phyloP scores from a whole-genome alignment of 2,888 invertebrate genomes.

The Leptopilina syphax region DNA sequence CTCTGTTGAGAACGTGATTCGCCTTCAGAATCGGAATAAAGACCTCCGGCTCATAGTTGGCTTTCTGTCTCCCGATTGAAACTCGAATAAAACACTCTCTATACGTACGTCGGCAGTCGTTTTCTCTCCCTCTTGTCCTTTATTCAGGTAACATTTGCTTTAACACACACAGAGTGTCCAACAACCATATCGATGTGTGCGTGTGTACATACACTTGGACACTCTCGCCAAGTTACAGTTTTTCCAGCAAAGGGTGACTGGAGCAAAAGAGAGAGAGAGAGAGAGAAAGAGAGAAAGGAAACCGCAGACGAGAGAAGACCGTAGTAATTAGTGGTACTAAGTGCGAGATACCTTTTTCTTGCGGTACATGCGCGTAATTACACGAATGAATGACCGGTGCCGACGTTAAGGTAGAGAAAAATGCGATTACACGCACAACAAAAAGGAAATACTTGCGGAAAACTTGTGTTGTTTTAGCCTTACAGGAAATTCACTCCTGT shows the following conservation, averaged over 20 bases:
- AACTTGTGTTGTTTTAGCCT: constrained; percentile 26
- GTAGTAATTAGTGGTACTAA: constrained; percentile 72
- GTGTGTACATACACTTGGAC: constrained; percentile 19
- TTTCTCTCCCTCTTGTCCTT: constrained; percentile 5
- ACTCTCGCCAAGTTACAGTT: constrained; percentile 39
- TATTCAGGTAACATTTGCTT: too few species aligned
- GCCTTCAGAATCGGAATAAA: constrained; percentile 74
- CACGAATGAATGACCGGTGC: constrained; percentile 55
- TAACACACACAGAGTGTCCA: too few species aligned
- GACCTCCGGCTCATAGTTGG: constrained; percentile 66
- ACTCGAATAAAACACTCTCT: constrained; percentile 56
- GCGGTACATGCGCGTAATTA: constrained; percentile 57
- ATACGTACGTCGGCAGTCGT: constrained; percentile 32
- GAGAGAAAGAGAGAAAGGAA: constrained; percentile 39
- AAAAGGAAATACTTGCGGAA: constrained; percentile 20
- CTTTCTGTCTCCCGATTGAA: constrained; percentile 65
- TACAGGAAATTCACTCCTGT: constrained; percentile 1
- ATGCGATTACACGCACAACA: constrained; percentile 17
- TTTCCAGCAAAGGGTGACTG: constrained; percentile 39
- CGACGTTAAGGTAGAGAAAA: constrained; percentile 29
- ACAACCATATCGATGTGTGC: too few species aligned
- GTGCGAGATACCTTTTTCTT: constrained; percentile 70
- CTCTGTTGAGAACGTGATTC: constrained; percentile 73
- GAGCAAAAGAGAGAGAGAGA: constrained; percentile 47
- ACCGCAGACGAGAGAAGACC: constrained; percentile 43